Evolutionary conservation across 2,888 invertebrate species (phyloP), one percentile per base, ranked within the genome.

Genomic region (Drosophila parthenogenetica): DNA sequence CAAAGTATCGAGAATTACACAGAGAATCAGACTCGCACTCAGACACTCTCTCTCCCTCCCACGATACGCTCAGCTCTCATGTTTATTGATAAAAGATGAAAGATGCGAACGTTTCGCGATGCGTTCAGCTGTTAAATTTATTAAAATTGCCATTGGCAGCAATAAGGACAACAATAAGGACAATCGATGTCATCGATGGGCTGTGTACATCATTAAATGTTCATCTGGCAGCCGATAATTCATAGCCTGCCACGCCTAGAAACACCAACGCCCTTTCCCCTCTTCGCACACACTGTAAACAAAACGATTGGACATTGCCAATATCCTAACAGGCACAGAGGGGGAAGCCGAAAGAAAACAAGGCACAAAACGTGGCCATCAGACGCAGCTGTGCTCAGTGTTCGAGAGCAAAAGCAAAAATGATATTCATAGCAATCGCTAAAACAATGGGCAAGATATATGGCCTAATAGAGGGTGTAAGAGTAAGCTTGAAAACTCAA

Each of bases 161-260:
- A 42, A 32, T 48, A 55, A 49, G 53, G 17, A 59, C 55, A 60
- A 51, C 13, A 35, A 29, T 70, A 53, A 67, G 57, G 66, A 60
- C 67, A 72, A 72, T 53, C 73, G 62, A 63, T 46, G 69, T 48
- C 74, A 74, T 88, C 87, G 61, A 17, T 48, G 79, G 16, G 50
- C 54, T 73, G 69, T 77, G 89, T 88, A 83, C 84, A 89, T 89
- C 89, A 84, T 84, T 84, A 84, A 84, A 89, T 75, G 83, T 87
- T 84, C 83, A 89, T 87, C 87, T 81, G 89, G 73, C 84, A 64
- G 81, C 64, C 87, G 81, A 89, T 84, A 89, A 89, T 87, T 89
- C 89, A 84, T 84, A 53, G 49, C 60, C 5, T 19, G 77, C 60
- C 77, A 72, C 72, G 72, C 77, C 80, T 40, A 48, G 19, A 53